Evolutionary conservation across 2,113 vertebrate genomes (phyloP).

Genomic region (Nycticryphes semicollaris): DNA sequence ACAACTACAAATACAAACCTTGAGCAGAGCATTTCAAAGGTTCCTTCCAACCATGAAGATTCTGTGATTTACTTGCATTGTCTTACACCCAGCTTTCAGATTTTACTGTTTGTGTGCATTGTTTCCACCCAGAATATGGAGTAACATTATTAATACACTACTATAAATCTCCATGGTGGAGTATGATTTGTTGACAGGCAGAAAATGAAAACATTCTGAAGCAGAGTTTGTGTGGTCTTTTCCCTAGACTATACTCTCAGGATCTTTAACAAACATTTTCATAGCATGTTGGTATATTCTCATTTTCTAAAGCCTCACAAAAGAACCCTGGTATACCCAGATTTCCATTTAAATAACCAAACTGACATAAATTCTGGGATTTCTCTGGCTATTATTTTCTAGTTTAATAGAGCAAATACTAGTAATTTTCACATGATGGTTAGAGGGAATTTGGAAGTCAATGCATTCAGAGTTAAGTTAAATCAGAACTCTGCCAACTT

Average conservation of each 20-base stretch:
- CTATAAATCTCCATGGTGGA: neutral
- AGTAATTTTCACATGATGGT: neutral
- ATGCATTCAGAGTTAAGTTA: neutral
- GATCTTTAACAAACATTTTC: neutral
- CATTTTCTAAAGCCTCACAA: neutral
- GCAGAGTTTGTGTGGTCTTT: constrained; percentile 12
- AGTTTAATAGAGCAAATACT: neutral
- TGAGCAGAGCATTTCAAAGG: neutral
- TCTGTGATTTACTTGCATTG: neutral
- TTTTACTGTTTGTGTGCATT: neutral
- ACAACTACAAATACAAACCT: neutral
- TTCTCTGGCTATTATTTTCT: neutral
- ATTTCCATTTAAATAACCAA: neutral
- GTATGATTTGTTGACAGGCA: constrained; percentile 14
- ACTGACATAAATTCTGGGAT: neutral
- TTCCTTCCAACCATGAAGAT: too few relatives aligned
- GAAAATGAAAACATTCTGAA: constrained; percentile 23
- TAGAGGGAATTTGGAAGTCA: neutral
- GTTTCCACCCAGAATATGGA: neutral
- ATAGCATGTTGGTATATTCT: neutral
- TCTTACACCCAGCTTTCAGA: neutral
- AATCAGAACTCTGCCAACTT: neutral
- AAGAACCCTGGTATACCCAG: neutral
- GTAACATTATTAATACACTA: neutral
- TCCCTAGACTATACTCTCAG: neutral